phyloP scores from a whole-genome alignment of 2,113 vertebrate genomes.

The Gadus macrocephalus region DNA sequence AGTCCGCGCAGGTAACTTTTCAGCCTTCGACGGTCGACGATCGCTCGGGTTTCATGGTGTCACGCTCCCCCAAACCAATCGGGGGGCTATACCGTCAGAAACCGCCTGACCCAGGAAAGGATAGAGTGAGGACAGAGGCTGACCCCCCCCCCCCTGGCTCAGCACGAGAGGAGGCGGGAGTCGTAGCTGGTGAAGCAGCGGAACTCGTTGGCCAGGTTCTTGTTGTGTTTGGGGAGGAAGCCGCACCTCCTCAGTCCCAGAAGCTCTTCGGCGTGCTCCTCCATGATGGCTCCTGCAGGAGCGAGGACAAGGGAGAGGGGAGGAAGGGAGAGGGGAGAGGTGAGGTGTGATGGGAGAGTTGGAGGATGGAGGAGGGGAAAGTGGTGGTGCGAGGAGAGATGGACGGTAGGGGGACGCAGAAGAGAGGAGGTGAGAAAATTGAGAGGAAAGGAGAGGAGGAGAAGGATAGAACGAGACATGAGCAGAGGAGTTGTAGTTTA shows the following conservation, averaged over 20 bases:
- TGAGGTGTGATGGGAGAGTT: not conserved
- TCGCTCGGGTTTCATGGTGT: too few relatives aligned
- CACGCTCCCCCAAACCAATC: not conserved
- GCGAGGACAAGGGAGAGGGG: not conserved
- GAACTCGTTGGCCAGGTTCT: conserved; percentile 91
- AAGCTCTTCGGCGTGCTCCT: conserved; percentile 74
- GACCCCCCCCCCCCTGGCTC: conserved; percentile 3
- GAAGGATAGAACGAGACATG: too few relatives aligned
- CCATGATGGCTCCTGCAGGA: conserved; percentile 85
- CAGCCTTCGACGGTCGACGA: too few relatives aligned
- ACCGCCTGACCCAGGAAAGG: too few relatives aligned
- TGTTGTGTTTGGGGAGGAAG: conserved; percentile 85
- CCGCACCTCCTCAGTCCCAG: conserved; percentile 81
- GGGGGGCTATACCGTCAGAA: not conserved
- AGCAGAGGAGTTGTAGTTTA: too few relatives aligned
- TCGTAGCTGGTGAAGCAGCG: conserved; percentile 87
- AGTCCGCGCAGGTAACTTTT: too few relatives aligned
- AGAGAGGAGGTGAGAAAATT: not conserved
- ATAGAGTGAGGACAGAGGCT: not conserved
- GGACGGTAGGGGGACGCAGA: not conserved
- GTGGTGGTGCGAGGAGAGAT: too few relatives aligned
- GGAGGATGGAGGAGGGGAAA: not conserved
- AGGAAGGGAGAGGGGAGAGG: conserved; percentile 21
- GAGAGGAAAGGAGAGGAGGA: too few relatives aligned
- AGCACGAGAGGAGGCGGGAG: conserved; percentile 72